These are phyloP conservation scores for Crossaster papposus DNA, from an alignment of 53 echinoderm and acorn worm species.

Conservation along the genomic window DNA sequence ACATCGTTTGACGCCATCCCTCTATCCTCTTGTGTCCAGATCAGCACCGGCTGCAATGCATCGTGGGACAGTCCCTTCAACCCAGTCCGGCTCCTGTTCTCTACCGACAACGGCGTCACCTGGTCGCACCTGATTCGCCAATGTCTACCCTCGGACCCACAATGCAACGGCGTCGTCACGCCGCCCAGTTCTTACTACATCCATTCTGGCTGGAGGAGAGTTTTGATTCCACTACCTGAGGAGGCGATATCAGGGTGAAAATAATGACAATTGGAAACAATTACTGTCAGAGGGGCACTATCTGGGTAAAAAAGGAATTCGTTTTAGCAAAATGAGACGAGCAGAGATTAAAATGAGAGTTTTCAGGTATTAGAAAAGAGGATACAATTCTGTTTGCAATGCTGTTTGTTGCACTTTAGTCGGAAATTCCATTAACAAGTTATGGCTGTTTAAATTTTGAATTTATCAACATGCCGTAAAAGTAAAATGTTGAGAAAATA, in stretches of 20 bases:
- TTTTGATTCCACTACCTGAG: conserved; percentile 74
- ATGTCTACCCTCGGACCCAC: conserved; percentile 82
- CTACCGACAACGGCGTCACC: conserved; percentile 83
- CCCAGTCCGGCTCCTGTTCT: conserved; percentile 78
- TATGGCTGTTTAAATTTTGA: no score
- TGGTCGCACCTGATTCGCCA: conserved; percentile 77
- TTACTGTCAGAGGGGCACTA: no score
- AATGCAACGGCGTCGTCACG: conserved; percentile 78
- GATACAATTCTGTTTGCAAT: no score
- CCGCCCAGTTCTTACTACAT: conserved; percentile 70
- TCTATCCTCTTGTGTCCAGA: conserved; percentile 55
- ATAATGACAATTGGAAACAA: no score
- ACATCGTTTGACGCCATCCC: not conserved
- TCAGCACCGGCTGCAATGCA: conserved; percentile 86
- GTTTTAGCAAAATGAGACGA: no score
- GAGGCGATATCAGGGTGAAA: conserved; percentile 72
- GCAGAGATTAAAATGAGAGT: no score
- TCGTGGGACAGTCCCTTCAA: conserved; percentile 73
- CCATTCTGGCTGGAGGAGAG: conserved; percentile 77
- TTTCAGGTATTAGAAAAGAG: no score
- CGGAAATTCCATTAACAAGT: no score
- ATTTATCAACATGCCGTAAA: no score
- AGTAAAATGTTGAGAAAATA: no score
- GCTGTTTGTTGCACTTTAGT: no score
- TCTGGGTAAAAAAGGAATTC: no score